phyloP scores from a whole-genome alignment of 2,888 invertebrate species.

The Dilophus febrilis region DNA sequence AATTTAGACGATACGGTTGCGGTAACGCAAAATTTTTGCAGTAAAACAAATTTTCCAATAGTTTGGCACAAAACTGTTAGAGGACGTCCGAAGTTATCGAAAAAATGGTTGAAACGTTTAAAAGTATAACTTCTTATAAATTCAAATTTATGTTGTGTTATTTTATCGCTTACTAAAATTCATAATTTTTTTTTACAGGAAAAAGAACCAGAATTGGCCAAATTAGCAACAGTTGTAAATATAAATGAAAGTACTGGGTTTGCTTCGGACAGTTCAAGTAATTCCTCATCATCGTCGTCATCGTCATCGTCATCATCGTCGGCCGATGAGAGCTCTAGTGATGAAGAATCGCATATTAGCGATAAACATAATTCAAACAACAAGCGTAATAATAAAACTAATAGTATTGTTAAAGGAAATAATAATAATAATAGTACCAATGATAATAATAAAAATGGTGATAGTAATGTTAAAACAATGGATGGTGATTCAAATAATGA shows the following conservation, averaged over 20 bases:
- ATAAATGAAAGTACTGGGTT: constrained; percentile 73
- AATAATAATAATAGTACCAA: no score
- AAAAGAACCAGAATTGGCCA: constrained; percentile 61
- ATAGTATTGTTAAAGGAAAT: no score
- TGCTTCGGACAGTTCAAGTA: constrained; percentile 87
- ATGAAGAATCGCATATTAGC: no score
- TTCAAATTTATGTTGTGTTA: background rate
- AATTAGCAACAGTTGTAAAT: constrained; percentile 68
- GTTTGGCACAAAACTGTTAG: constrained; percentile 97
- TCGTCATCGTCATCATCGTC: constrained; percentile 51
- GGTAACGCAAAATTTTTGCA: constrained; percentile 95
- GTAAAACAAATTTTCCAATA: constrained; percentile 87
- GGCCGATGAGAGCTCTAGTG: constrained; percentile 29
- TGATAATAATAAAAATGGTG: constrained; percentile 3
- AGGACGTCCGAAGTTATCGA: constrained; percentile 87
- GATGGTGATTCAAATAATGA: no score
- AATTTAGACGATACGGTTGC: constrained; percentile 94
- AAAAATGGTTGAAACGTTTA: constrained; percentile 68
- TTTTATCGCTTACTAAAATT: background rate
- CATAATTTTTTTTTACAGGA: constrained; percentile 23
- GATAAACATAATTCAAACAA: no score
- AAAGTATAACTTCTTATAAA: constrained; percentile 19
- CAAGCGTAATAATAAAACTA: no score
- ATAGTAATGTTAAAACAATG: no score
- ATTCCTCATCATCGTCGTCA: constrained; percentile 54